phyloP scores from a whole-genome alignment of 2,797 vertebrate species.

The Onychomys arenicola region DNA sequence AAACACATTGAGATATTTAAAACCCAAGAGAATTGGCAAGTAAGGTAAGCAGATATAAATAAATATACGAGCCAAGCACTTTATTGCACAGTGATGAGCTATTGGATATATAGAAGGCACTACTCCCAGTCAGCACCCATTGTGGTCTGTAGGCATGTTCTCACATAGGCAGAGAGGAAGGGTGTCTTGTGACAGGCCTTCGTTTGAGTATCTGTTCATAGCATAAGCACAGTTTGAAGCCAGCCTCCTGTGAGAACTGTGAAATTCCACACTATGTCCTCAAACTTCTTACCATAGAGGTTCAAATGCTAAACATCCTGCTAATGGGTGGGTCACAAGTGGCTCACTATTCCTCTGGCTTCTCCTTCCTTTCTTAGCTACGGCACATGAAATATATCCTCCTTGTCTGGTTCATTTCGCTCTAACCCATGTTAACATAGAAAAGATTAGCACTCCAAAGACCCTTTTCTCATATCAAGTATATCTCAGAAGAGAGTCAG shows the following conservation, averaged over 20 bases:
- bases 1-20: neutral
- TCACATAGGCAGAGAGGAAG: neutral
- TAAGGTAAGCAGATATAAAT: neutral
- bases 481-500: neutral
- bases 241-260: neutral
- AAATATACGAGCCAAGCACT: neutral
- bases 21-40: neutral
- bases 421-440: neutral
- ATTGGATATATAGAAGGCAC: neutral
- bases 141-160: neutral
- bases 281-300: neutral
- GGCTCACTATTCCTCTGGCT: neutral
- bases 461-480: neutral
- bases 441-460: neutral
- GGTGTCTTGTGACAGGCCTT: neutral
- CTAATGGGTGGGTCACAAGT: neutral
- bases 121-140: neutral
- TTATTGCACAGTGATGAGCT: neutral
- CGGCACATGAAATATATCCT: neutral
- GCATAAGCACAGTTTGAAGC: neutral
- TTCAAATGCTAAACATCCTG: neutral
- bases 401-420: neutral
- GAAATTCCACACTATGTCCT: neutral
- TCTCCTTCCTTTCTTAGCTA: constrained; percentile 2
- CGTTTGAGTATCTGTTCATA: neutral